Evolutionary conservation across 2,888 invertebrate genomes (phyloP), one percentile per base, ranked within the genome.

Genomic region (Ceraclea dissimilis): DNA sequence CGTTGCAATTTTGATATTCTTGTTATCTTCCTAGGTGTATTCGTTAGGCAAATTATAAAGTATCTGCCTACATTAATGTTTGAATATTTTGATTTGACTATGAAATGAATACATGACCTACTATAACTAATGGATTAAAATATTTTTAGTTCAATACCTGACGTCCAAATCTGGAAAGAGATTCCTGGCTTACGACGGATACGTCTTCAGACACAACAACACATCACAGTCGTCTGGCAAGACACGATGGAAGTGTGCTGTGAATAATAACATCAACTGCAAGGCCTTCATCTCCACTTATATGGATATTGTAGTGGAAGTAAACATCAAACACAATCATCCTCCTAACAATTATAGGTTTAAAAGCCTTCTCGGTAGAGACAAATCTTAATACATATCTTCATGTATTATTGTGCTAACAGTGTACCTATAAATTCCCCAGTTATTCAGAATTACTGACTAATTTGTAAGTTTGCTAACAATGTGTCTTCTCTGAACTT

Each of bases 241-340:
- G 18, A 33, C 44, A n/a, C 13, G 54, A 16, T 60, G 60, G 60
- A 21, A 48, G 11, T 60, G 60, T 51, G 39, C 60, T 8, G 48
- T 54, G 19, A 48, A 56, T 31, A 54, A 49, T 31, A 56, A 58
- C 52, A 53, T 46, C 46, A 51, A 52, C 16, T 60, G 60, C 31
- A 50, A 43, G 20, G 60, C 60, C 17, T 22, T 20, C 17, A 44
- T 60, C 2, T 13, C 31, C 33, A 58, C 60, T 8, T 6, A 52
- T 16, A 50, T 39, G 2, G 51, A 51, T 10, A 33, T 34, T n/a
- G 54, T 58, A 13, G 26, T 60, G 13, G 33, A 20, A 11, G n/a
- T 58, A 5, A 50, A 51, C 5, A 58, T 22, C 17, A 33, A 49
- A 4, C 58, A 60, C 50, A 58, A 56, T 26, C 58, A 60, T 49